Conservation (phyloP, 92 coral and sea anemone genomes). For the Epizoanthus fatuus region DNA sequence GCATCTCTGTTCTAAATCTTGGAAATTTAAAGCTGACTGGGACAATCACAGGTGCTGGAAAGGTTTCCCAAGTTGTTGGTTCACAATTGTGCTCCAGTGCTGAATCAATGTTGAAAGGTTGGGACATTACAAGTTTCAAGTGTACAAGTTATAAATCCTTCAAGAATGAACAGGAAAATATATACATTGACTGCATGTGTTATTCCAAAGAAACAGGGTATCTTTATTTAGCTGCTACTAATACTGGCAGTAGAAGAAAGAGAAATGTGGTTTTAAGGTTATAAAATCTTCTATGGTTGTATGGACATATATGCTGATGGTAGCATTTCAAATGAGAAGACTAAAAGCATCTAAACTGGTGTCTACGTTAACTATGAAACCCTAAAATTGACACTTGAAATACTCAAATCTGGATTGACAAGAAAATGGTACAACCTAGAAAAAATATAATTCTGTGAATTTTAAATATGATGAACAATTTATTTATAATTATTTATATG, state of each 20-base stretch:
- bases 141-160: conserved; percentile 60
- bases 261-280: conserved; percentile 69
- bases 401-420: too few species aligned
- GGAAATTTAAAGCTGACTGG: conserved; percentile 85
- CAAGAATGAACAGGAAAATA: conserved; percentile 44
- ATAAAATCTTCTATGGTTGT: conserved; percentile 16
- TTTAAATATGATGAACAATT: too few species aligned
- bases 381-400: too few species aligned
- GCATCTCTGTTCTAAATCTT: conserved; percentile 75
- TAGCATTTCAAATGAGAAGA: too few species aligned
- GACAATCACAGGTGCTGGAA: conserved; percentile 70
- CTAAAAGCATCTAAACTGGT: too few species aligned
- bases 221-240: conserved; percentile 64
- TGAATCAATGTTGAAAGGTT: conserved; percentile 49
- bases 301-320: too few species aligned
- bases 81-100: conserved; percentile 54
- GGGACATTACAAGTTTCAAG: conserved; percentile 66
- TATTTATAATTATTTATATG: too few species aligned
- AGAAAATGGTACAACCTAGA: too few species aligned
- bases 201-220: conserved; percentile 66
- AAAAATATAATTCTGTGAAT: too few species aligned
- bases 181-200: conserved; percentile 63
- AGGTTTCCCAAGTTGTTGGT: conserved; percentile 59
- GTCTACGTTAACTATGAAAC: too few species aligned
- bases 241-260: conserved; percentile 40